phyloP scores from a whole-genome alignment of 1,140 invertebrate species.

The Aporrectodea caliginosa region DNA sequence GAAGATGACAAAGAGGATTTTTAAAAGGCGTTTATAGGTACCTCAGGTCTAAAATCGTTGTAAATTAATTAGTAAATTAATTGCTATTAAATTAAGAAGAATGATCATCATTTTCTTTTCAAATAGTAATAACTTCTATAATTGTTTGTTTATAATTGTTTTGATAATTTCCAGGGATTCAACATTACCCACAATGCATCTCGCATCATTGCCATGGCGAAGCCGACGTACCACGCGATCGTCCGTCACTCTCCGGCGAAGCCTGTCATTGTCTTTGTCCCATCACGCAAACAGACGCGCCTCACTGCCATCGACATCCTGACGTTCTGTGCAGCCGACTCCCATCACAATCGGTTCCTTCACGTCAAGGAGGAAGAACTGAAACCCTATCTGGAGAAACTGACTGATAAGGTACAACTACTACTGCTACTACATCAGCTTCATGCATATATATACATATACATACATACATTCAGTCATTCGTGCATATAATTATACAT shows the following conservation, averaged over 20 bases:
- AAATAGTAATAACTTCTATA: neutral
- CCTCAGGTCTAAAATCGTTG: too few species aligned
- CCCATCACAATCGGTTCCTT: slow-evolving; percentile 75
- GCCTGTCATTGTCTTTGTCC: slow-evolving; percentile 94
- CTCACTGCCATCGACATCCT: slow-evolving; percentile 91
- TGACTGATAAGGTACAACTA: slow-evolving; percentile 70
- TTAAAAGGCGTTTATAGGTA: too few species aligned
- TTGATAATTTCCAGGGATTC: slow-evolving; percentile 67
- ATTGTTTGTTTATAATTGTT: neutral
- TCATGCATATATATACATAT: too few species aligned
- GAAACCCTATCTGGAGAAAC: slow-evolving; percentile 77
- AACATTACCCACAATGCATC: slow-evolving; percentile 97
- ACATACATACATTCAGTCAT: too few species aligned
- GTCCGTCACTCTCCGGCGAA: slow-evolving; percentile 77
- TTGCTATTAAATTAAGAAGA: too few species aligned
- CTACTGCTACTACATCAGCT: too few species aligned
- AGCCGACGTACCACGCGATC: slow-evolving; percentile 95
- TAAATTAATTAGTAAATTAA: too few species aligned
- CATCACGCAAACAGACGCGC: slow-evolving; percentile 85
- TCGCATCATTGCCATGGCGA: slow-evolving; percentile 91
- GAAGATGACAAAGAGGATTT: too few species aligned
- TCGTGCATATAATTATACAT: too few species aligned
- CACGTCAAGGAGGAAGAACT: slow-evolving; percentile 74
- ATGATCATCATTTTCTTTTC: too few species aligned
- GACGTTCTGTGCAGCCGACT: slow-evolving; percentile 85